Base-by-base conservation (phyloP, 2,888 invertebrate species). In the Celastrina argiolus region DNA sequence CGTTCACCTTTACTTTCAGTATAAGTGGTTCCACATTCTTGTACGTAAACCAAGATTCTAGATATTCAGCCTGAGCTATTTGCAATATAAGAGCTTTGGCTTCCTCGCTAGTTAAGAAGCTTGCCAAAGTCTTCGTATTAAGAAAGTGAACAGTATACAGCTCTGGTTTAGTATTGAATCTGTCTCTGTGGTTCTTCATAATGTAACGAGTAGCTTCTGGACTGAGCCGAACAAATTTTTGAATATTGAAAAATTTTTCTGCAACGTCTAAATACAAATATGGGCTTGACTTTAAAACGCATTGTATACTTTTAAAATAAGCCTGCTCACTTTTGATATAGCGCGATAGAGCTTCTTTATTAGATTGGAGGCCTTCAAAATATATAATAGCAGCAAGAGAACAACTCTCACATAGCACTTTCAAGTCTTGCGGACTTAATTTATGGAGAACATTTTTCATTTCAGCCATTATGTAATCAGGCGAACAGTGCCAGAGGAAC, bases 11-110 rank as follows among this genome's bases (percentile, higher is more conserved):
- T 2, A 85, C 42, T n/a, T 77, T 73, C 69, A 81, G 83, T 14
- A 85, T 70, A 1, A 84, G 70, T 2, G 81, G 81, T 68, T 85
- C 84, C 0, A 82, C 78, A 8, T 68, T 72, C 71, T 81, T 76
- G 65, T 82, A 85, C 2, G 75, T 67, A 66, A 86, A 82, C 76
- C 78, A 79, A 41, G 67, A 18, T 7, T 67, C 39, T 8, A 86
- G 69, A 65, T 78, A 86, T n/a, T 78, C 73, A 7, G 85, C 82
- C 65, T 74, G 72, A 0, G 82, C 84, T 45, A 85, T 64, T 65
- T 72, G 75, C 0, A 81, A 10, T 2, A 83, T 71, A 0, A 83
- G 67, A 3, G 81, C 74, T 71, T 81, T 81, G 28, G 79, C 79
- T 69, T 86, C 83, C 1, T 78, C 75, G 36, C 68, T 69, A 14